These are phyloP conservation scores for Amblyopsis hoosieri DNA, from an alignment of 2,797 vertebrate species.

Conservation along the genomic window DNA sequence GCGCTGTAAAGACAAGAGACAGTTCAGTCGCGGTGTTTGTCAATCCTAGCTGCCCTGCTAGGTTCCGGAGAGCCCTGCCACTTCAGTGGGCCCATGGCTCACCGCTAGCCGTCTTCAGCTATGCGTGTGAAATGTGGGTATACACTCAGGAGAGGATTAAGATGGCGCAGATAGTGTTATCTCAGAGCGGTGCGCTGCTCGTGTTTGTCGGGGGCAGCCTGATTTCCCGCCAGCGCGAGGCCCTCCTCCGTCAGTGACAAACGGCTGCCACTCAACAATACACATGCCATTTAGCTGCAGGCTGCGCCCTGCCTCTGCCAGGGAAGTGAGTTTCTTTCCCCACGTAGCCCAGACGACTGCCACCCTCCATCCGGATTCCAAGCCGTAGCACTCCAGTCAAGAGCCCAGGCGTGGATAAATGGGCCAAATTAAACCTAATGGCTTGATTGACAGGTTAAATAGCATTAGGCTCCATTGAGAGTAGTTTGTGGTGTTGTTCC, in stretches of 20 bases:
- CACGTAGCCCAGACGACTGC: constrained; percentile 20
- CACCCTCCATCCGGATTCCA: constrained; percentile 47
- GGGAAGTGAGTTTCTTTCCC: constrained; percentile 37
- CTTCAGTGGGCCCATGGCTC: constrained; percentile 48
- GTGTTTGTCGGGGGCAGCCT: constrained; percentile 1
- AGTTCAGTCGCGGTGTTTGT: constrained; percentile 49
- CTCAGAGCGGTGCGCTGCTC: constrained; percentile 40
- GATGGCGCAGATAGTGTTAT: constrained; percentile 71
- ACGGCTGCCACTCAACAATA: constrained; percentile 60
- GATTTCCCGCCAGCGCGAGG: constrained; percentile 11
- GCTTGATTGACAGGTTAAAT: constrained; percentile 68
- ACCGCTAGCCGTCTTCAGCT: constrained; percentile 48
- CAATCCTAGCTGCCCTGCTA: constrained; percentile 55
- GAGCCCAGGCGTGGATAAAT: constrained; percentile 63
- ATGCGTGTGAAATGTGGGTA: constrained; percentile 34
- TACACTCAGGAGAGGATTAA: constrained; percentile 60
- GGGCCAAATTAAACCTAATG: constrained; percentile 72
- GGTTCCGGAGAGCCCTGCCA: constrained; percentile 62
- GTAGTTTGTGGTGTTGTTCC: constrained; percentile 47
- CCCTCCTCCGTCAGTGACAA: constrained; percentile 34
- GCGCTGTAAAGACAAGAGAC: constrained; percentile 30
- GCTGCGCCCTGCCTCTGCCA: constrained; percentile 32
- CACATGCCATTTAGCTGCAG: constrained; percentile 49
- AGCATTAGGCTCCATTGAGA: constrained; percentile 52
- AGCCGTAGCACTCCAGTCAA: constrained; percentile 51